Percentiles rank a stretch among this genome's conserved stretches.
phyloP scores from a whole-genome alignment of 1,140 invertebrate genomes.

The Teleopsis dalmanni region DNA sequence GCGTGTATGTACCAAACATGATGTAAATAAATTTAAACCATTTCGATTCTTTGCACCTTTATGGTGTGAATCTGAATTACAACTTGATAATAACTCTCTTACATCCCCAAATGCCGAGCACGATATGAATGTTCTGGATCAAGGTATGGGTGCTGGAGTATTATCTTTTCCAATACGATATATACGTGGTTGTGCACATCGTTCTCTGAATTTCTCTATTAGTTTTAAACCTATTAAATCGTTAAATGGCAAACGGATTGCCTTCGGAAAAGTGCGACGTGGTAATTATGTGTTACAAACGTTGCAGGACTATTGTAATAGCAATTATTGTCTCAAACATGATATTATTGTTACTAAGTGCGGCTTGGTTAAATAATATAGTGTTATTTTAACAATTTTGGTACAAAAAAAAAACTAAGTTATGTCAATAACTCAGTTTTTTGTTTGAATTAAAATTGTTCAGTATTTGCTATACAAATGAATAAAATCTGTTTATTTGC shows the following conservation, averaged over 20 bases:
- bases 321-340: neutral
- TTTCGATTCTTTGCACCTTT: conserved; percentile 26
- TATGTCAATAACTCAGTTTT: too few species aligned
- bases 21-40: conserved; percentile 17
- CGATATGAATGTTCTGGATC: conserved; percentile 28
- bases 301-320: conserved; percentile 24
- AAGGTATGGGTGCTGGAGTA: conserved; percentile 19
- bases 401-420: neutral
- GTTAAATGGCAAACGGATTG: conserved; percentile 28
- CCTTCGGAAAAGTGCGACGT: conserved; percentile 25
- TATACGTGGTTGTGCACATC: conserved; percentile 20
- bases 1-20: conserved; percentile 21
- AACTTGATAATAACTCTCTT: conserved; percentile 8
- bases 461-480: too few species aligned
- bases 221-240: conserved; percentile 33
- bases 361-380: neutral
- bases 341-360: conserved; percentile 1
- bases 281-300: conserved; percentile 29
- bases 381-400: neutral
- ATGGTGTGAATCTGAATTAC: conserved; percentile 30
- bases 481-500: too few species aligned
- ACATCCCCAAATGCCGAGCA: conserved; percentile 24
- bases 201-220: conserved; percentile 22
- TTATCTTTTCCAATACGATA: conserved; percentile 27
- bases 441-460: too few species aligned